These are phyloP conservation scores for Spinibarbus caldwelli DNA, from an alignment of 2,797 vertebrate species.

Conservation along the genomic window DNA sequence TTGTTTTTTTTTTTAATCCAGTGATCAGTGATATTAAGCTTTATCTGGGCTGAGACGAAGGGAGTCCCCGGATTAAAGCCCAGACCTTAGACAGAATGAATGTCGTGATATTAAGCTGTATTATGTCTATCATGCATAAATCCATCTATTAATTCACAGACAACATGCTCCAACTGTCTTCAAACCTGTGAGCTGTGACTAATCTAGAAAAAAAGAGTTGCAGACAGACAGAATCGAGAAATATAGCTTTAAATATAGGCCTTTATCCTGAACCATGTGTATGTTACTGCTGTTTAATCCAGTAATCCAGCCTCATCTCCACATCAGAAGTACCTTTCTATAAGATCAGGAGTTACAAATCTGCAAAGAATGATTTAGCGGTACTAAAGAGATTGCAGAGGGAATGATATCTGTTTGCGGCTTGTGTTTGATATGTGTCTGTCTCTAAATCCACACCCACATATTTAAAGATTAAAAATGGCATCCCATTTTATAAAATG, in stretches of 20 bases:
- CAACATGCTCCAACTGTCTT: constrained; percentile 6
- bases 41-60: constrained; percentile 36
- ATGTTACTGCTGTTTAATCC: constrained; percentile 24
- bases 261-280: constrained; percentile 3
- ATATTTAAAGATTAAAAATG: constrained; percentile 2
- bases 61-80: constrained; percentile 37
- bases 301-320: constrained; percentile 9
- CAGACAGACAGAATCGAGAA: neutral
- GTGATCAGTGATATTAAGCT: constrained; percentile 48
- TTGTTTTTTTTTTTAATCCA: constrained; percentile 27
- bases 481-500: neutral
- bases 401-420: neutral
- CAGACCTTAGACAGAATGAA: neutral
- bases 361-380: neutral
- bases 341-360: constrained; percentile 4
- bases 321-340: constrained; percentile 6
- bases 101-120: neutral
- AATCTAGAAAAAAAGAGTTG: neutral
- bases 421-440: neutral
- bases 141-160: neutral
- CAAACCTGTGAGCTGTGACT: constrained; percentile 2
- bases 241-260: neutral
- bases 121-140: neutral
- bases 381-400: neutral
- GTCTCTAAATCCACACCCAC: neutral